These are phyloP conservation scores for Sceliomorpha sp. DNA, from an alignment of 2,888 invertebrate genomes.

Conservation along the genomic window DNA sequence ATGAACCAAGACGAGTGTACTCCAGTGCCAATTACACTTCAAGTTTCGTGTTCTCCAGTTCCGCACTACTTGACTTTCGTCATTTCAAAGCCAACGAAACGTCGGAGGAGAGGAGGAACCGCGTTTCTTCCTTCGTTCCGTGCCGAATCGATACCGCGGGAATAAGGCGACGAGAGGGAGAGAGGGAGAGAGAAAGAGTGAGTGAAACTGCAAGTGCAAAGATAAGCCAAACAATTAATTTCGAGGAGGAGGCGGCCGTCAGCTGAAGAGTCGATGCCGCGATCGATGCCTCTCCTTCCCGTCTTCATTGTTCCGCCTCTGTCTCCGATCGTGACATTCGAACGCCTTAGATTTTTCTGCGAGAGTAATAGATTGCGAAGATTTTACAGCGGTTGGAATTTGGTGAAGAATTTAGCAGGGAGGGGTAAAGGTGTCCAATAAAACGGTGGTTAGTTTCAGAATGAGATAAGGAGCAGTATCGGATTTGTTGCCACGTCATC, in stretches of 20 bases:
- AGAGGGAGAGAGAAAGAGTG: too few species aligned
- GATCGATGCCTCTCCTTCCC: constrained; percentile 34
- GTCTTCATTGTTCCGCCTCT: constrained; percentile 23
- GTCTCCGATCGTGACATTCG: constrained; percentile 28
- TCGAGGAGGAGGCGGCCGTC: constrained; percentile 62
- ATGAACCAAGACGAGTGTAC: constrained; percentile 80
- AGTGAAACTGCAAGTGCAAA: constrained; percentile 64
- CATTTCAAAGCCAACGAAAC: constrained; percentile 75
- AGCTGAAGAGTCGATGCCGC: constrained; percentile 43
- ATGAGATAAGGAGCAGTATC: too few species aligned
- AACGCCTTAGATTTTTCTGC: neutral
- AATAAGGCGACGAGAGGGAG: constrained; percentile 55
- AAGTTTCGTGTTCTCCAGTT: constrained; percentile 72
- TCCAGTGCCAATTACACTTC: constrained; percentile 80
- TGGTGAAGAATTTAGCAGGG: too few species aligned
- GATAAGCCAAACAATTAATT: constrained; percentile 76
- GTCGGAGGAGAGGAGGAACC: constrained; percentile 53
- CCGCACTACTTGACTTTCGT: constrained; percentile 76
- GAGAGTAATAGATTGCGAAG: too few species aligned
- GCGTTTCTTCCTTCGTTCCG: constrained; percentile 27
- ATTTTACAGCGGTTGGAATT: too few species aligned
- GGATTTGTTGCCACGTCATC: too few species aligned
- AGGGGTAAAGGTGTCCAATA: constrained; percentile 1
- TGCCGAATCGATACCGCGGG: constrained; percentile 68
- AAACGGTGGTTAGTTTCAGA: constrained; percentile 27